A percentile compares a stretch with the other conserved stretches of the same genome.
Evolutionary conservation across 2,797 vertebrate species (phyloP).

Genomic region (Chiloscyllium punctatum): DNA sequence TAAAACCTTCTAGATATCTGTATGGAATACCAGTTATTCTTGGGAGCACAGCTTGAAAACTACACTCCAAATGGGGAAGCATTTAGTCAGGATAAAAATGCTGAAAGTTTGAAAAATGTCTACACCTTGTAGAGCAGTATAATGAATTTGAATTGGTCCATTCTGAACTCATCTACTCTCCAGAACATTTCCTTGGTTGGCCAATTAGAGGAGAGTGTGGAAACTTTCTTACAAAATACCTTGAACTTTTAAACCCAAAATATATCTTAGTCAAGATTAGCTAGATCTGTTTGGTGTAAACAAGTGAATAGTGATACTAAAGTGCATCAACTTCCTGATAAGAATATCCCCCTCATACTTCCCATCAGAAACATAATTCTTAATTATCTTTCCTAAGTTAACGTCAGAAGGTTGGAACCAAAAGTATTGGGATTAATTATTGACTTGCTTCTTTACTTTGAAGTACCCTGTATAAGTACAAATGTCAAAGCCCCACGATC

Average conservation of each 20-base stretch:
- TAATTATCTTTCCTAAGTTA: neutral
- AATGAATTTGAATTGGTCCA: neutral
- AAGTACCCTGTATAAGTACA: neutral
- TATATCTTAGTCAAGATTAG: neutral
- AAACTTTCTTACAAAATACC: neutral
- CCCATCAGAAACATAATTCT: neutral
- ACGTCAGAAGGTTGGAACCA: neutral
- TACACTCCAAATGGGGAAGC: neutral
- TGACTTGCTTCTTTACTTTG: neutral
- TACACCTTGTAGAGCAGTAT: neutral
- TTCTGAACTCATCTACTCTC: neutral
- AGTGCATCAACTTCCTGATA: neutral
- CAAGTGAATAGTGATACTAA: neutral
- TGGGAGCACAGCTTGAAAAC: neutral
- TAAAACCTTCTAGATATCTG: no score
- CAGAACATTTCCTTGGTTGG: neutral
- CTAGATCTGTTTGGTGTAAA: neutral
- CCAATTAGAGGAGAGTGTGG: neutral
- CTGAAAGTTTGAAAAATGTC: neutral
- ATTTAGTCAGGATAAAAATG: no score
- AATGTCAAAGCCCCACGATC: neutral
- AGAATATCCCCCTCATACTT: neutral
- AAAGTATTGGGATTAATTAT: slow-evolving; percentile 21
- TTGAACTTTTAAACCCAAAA: neutral
- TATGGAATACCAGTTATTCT: no score